Base-by-base conservation (phyloP, 2,113 vertebrate species). In the Tyrannus savana region DNA sequence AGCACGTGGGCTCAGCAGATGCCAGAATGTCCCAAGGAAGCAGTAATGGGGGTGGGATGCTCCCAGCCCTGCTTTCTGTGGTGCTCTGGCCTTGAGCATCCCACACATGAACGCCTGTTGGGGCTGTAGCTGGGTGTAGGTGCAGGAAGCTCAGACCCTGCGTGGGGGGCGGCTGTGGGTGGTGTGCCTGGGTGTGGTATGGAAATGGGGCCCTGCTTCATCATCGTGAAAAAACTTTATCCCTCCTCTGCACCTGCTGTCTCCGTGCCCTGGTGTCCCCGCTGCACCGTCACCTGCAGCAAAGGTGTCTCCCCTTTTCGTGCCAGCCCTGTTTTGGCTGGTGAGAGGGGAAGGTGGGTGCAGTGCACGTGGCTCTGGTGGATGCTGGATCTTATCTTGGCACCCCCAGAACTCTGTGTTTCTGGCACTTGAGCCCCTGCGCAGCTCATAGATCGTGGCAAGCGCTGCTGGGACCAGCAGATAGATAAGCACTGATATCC, bases 81-180 rank as follows among this genome's bases (percentile, higher is more conserved):
- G 27, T 1, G 15, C 73, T 74, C 53, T 5, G 17, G 35, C 19
- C 59, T 39, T 7, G 31, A 4, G 0, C 46, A n/a, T 17, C 73
- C 49, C 0, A 0, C 33, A 5, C 12, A 2, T 0, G 3, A 66
- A 12, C 0, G 6, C n/a, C 33, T 27, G 35, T 14, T 24, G 33
- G 31, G 74, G n/a, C 31, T 8, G 12, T 22, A 4, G 46, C 39
- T 50, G n/a, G 60, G 19, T 68, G 35, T 27, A 58, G 64, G 49
- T 5, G 47, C 60, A 31, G 76, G 68, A 19, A 35, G 72, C 58
- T 83, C 58, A 18, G 44, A 35, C 58, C 30, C 21, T 14, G 58
- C 0, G 0, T 8, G n/a, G 22, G n/a, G 63, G 53, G 42, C 16
- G 24, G 67, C 73, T 80, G 56, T 21, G 68, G 86, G 37, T 0